Evolutionary conservation across 2,888 invertebrate genomes (phyloP), one percentile per base, ranked within the genome.

Genomic region (Cecidostiba fungosa): DNA sequence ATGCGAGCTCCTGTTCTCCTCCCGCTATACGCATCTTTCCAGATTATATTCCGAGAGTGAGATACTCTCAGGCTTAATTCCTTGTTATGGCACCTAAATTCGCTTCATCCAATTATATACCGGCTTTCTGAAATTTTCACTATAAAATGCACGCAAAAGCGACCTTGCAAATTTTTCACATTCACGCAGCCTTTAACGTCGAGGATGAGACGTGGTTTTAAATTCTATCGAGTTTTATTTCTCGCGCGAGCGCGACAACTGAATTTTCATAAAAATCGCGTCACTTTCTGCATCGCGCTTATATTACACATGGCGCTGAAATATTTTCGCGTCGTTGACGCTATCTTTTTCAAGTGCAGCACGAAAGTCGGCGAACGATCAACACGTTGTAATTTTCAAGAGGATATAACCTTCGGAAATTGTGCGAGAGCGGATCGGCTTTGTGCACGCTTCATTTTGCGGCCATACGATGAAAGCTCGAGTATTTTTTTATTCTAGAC

Each of bases 351-450:
- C 43, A 70, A 78, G 32, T 43, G 50, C 39, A 69, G 62, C 66
- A n/a, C 39, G 43, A 59, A 70, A 77, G 80, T 69, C 76, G 66
- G 50, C 59, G 50, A 3, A 54, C 84, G 69, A 84, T 84, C 84
- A 84, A 84, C 79, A 69, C 74, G 79, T 79, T 78, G 54, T 78
- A 84, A 84, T 84, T 84, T 79, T 84, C 79, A 84, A 84, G 84
- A 66, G 62, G 78, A 79, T 84, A 69, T 43, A 10, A 79, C 79
- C 32, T 74, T 79, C 62, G 73, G 54, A 66, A 73, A 72, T 72
- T 43, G 78, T 47, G 69, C 66, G 54, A 83, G 19, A 19, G 62
- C 43, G 47, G 50, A 12, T 72, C 84, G 50, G 69, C 43, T 76
- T 84, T 80, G 79, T 19, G 62, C 72, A 19, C 62, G 39, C 66